phyloP scores from a whole-genome alignment of 1,140 invertebrate genomes.

The Drosophila pallidifrons region DNA sequence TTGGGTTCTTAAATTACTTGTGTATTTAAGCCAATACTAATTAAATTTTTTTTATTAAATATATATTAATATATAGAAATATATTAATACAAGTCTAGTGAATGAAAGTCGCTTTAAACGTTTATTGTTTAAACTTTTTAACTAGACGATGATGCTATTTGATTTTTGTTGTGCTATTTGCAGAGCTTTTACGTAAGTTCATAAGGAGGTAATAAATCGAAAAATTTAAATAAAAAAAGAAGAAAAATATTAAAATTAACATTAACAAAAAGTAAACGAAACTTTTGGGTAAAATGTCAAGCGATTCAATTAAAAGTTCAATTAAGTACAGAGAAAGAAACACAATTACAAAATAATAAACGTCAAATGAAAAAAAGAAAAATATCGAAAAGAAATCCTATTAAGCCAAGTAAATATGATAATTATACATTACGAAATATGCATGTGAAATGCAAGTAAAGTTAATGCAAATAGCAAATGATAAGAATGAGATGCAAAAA shows the following conservation, averaged over 20 bases:
- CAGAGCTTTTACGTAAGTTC: conserved; percentile 60
- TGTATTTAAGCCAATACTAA: conserved; percentile 59
- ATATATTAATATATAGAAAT: conserved; percentile 45
- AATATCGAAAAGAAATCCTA: conserved; percentile 64
- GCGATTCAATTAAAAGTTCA: conserved; percentile 79
- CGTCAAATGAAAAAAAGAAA: conserved; percentile 29
- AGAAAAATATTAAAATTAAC: background rate
- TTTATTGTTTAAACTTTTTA: conserved; percentile 51
- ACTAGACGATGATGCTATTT: conserved; percentile 33
- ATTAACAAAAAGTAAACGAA: conserved; percentile 19
- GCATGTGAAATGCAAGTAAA: conserved; percentile 34
- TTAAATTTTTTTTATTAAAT: conserved; percentile 48
- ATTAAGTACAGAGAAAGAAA: conserved; percentile 56
- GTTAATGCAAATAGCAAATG: conserved; percentile 31
- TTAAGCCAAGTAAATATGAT: conserved; percentile 78
- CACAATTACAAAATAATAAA: conserved; percentile 17
- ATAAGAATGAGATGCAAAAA: conserved; percentile 15
- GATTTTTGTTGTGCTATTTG: conserved; percentile 62
- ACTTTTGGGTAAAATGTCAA: conserved; percentile 67
- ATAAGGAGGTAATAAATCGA: conserved; percentile 22
- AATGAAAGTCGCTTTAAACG: conserved; percentile 63
- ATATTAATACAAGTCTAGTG: conserved; percentile 36
- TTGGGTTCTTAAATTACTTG: conserved; percentile 58
- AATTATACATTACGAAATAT: conserved; percentile 46
- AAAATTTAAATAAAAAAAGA: conserved; percentile 21